Evolutionary conservation across 2,113 vertebrate species (phyloP), one percentile per base, ranked within the genome.

Genomic region (Suricata suricatta): DNA sequence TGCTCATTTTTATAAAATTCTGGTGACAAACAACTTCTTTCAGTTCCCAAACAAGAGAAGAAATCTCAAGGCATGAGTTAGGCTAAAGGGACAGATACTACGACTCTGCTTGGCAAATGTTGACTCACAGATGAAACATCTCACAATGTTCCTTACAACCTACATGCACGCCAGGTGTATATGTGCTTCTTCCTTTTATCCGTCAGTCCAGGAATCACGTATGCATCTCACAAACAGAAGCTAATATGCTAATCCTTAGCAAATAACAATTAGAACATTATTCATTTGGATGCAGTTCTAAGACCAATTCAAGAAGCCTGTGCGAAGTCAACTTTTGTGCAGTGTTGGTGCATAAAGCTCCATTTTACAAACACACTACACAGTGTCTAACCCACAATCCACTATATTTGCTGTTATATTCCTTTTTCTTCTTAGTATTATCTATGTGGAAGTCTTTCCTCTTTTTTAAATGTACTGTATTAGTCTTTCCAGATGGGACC

Each of bases 11-110:
- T 52, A 74, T 57, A 88, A 85, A 95, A 47, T 21, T 81, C 7
- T 17, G 29, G 82, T 35, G 50, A 97, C 21, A 57, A 71, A 8
- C 57, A 96, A 72, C 29, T 25, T 54, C 64, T 41, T 92, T 64
- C 25, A 88, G 66, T 80, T 96, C 29, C n/a, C 63, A 92, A 95
- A 68, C 38, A 79, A 92, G 38, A 90, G 69, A 69, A 69, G 41
- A 89, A 81, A 87, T 57, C 16, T 25, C 29, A 19, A 88, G 35
- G 64, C 0, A 8, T 17, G 80, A 88, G 41, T 80, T 88, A 82
- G 27, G 33, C 52, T 82, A 72, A 91, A 25, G 52, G 33, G 77
- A 96, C 19, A 88, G 0, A 0, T 17, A 4, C 15, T 72, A 57
- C 47, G 60, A 52, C 38, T 76, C 76, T 77, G 47, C 52, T 69